Evolutionary conservation across 2,797 vertebrate species (phyloP), one percentile per base, ranked within the genome.

Genomic region (Triplophysa yarkandensis): DNA sequence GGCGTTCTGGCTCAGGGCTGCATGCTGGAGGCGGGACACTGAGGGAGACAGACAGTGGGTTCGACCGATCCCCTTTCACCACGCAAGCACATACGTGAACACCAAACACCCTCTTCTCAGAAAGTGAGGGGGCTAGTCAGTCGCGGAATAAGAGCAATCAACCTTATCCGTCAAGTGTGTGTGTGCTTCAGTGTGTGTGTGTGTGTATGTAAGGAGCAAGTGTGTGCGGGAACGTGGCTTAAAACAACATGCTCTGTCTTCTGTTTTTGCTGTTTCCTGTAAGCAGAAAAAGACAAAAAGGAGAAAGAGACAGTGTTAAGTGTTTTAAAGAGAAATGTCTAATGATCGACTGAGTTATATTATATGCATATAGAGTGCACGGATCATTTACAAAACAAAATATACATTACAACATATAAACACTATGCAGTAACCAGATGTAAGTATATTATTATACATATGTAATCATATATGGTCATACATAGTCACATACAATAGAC

Each of bases 211-310:
- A 79, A 80, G 16, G 76, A 28, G 70, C 41, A 77, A 79, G 66
- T 50, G 5, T 50, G 58, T 11, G 41, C 39, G 32, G 32, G 86
- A 65, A 54, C 41, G 6, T 28, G 83, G 23, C 17, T 85, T 87
- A 95, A 86, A 95, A 95, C 86, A 99, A 95, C 97, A 99, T 99
- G 93, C 97, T 99, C 89, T 99, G 97, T 92, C 97, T 95, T 92
- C 97, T 95, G 95, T 95, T 98, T 93, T 98, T 98, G 87, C 94
- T 88, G 82, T 97, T 95, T 80, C 94, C 97, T 99, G 84, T 82
- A 86, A 92, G 39, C 36, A 75, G 3, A 68, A 17, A 71, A 11
- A 79, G 7, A 61, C 11, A 63, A 17, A 21, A 2, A 64, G 27
- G 5, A 36, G 6, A 23, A 9, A 54, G 14, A 39, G 54, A 21